Percentiles rank a stretch among this genome's conserved stretches.
Evolutionary conservation across 2,113 vertebrate species (phyloP).

Genomic region (Zosterops hypoxanthus): DNA sequence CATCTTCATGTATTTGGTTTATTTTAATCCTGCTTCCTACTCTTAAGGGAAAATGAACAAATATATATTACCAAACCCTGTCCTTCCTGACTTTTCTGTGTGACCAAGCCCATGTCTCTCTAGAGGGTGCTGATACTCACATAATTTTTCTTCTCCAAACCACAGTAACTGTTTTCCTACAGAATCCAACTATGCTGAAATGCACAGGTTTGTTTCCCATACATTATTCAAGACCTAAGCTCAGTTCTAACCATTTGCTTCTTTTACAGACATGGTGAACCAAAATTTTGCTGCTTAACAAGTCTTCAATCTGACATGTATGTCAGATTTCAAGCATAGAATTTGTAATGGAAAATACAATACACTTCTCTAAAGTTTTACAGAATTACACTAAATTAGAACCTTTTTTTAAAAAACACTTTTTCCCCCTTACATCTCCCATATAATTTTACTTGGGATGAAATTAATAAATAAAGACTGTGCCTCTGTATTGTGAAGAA

Average conservation of each 20-base stretch:
- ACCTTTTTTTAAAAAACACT: not conserved
- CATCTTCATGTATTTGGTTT: not conserved
- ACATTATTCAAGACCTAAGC: not conserved
- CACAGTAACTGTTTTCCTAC: not conserved
- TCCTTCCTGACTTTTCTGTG: not conserved
- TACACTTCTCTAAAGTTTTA: not conserved
- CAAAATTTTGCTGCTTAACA: not conserved
- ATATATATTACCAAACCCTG: not conserved
- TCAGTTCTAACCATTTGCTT: not conserved
- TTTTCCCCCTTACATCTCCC: not conserved
- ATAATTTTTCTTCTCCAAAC: not conserved
- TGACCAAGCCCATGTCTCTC: not conserved
- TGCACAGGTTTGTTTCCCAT: not conserved
- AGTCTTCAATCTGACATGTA: not conserved
- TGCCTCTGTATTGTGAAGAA: not conserved
- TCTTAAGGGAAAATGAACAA: not conserved
- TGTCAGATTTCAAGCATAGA: not conserved
- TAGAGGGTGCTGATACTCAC: not conserved
- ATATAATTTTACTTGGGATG: not conserved
- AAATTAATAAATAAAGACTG: not conserved
- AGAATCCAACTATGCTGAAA: not conserved
- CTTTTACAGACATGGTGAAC: not conserved
- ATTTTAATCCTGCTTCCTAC: not conserved
- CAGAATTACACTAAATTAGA: not conserved
- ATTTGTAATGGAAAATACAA: not conserved